Base-by-base conservation (phyloP, 2,113 vertebrate species). In the Larimichthys polyactis region DNA sequence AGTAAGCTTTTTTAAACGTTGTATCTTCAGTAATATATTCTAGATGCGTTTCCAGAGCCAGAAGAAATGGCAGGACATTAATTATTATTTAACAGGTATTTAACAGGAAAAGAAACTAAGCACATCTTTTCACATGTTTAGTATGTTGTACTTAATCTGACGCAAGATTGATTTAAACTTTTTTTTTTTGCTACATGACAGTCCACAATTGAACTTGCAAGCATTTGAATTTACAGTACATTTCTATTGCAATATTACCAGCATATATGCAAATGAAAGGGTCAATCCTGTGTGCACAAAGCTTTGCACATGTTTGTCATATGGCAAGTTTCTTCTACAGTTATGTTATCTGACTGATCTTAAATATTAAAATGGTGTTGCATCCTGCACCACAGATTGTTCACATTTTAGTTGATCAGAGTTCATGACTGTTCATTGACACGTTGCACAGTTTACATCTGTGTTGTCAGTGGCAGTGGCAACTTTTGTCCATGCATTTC, bases 241-340 rank as follows among this genome's bases (percentile, higher is more conserved):
- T 5, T 51, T 29, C 5, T 40, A 15, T 54, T 60, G 17, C 19
- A 32, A 2, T 11, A 29, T 77, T n/a, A 11, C 29, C 4, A 10
- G 17, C 49, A 0, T 74, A 66, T 78, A 63, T 1, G 40, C 5
- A 29, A 62, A 71, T 67, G 5, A 68, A 76, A 72, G 29, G 32
- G 16, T 51, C 11, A 43, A 1, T 19, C 7, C 10, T 36, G 44
- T 24, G 22, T 40, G 11, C 43, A 43, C 44, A 55, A 57, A 58
- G 7, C 5, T 48, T 27, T 36, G 20, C 40, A 54, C 12, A 9
- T 60, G 27, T 24, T 66, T 32, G 11, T 40, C 9, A 29, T 40
- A 29, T 72, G 17, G 14, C 55, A 17, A 55, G 43, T 14, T 48
- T n/a, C 44, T 12, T 2, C 51, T 27, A 48, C 43, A 60, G 22